A percentile compares a stretch with the other conserved stretches of the same genome.
These are phyloP conservation scores for Mercenaria mercenaria DNA, from an alignment of 1,140 invertebrate genomes.

Conservation along the genomic window DNA sequence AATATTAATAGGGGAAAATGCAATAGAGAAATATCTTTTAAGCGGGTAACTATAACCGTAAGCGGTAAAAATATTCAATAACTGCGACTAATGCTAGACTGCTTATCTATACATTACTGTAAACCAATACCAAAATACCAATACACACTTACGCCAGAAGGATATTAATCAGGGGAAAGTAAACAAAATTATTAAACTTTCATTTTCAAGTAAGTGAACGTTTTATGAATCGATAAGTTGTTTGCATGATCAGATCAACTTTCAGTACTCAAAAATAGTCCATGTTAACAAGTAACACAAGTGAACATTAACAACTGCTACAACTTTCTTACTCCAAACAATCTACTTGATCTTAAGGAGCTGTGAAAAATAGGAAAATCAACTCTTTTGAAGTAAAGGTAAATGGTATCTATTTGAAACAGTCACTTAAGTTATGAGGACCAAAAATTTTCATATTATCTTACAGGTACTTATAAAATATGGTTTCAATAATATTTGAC, in stretches of 20 bases:
- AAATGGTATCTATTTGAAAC: no score
- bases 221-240: neutral
- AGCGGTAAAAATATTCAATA: slow-evolving; percentile 11
- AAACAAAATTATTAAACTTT: slow-evolving; percentile 36
- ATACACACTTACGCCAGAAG: neutral
- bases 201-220: neutral
- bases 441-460: no score
- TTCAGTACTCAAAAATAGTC: neutral
- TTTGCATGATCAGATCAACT: neutral
- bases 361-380: no score
- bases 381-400: no score
- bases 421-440: no score
- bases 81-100: neutral
- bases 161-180: neutral
- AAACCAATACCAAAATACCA: slow-evolving; percentile 38
- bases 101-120: slow-evolving; percentile 33
- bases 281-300: neutral
- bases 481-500: neutral
- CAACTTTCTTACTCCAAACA: no score
- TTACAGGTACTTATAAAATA: neutral
- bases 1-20: no score
- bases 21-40: no score
- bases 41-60: slow-evolving; percentile 1
- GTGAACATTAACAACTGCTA: no score
- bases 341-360: no score